A percentile compares a stretch with the other conserved stretches of the same genome.
These are phyloP conservation scores for Astyanax mexicanus DNA, from an alignment of 2,797 vertebrate species.

Conservation along the genomic window DNA sequence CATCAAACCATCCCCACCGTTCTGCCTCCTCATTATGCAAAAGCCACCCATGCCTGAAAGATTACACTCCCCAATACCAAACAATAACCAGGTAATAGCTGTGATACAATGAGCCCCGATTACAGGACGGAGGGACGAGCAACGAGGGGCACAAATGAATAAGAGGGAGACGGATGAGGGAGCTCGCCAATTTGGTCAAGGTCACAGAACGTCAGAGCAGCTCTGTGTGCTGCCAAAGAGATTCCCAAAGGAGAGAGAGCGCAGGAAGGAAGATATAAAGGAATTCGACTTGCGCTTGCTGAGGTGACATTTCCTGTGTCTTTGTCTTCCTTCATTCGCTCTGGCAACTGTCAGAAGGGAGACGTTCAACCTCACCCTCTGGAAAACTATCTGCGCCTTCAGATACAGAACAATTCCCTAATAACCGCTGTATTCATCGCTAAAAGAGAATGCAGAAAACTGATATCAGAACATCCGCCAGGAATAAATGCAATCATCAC, in stretches of 20 bases:
- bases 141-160: constrained; percentile 25
- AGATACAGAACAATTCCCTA: constrained; percentile 10
- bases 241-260: constrained; percentile 39
- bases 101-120: constrained; percentile 34
- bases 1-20: constrained; percentile 44
- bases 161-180: constrained; percentile 22
- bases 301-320: constrained; percentile 44
- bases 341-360: constrained; percentile 21
- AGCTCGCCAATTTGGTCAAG: constrained; percentile 52
- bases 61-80: constrained; percentile 50
- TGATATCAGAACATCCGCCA: neutral
- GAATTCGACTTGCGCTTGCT: constrained; percentile 42
- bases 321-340: constrained; percentile 34
- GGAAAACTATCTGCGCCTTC: constrained; percentile 20
- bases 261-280: constrained; percentile 34
- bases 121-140: constrained; percentile 34
- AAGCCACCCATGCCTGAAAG: constrained; percentile 43
- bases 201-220: constrained; percentile 35
- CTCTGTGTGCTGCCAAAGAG: neutral
- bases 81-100: constrained; percentile 45
- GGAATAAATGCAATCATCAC: constrained; percentile 9
- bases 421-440: neutral
- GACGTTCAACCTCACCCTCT: constrained; percentile 20
- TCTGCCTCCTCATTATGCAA: constrained; percentile 49
- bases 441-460: neutral